Evolutionary conservation across 2,113 vertebrate species (phyloP).

Genomic region (Synodontis membranacea): DNA sequence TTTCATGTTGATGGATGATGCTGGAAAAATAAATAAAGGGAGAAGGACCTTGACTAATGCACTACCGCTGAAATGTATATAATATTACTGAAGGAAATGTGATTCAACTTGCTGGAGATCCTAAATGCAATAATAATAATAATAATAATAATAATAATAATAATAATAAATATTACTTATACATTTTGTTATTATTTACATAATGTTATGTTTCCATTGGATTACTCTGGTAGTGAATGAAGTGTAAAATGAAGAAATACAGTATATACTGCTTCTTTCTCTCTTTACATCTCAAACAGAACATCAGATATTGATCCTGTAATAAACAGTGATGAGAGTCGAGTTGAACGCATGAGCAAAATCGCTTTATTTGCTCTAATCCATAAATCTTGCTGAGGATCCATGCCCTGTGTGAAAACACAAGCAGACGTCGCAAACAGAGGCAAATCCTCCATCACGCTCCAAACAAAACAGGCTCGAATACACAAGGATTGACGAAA

Average conservation of each 20-base stretch:
- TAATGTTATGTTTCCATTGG: not conserved
- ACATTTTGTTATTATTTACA: too few species aligned
- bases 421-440: constrained; percentile 7
- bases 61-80: constrained; percentile 3
- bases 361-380: constrained; percentile 4
- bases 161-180: too few species aligned
- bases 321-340: constrained; percentile 14
- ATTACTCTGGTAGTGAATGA: not conserved
- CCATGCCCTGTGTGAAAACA: constrained; percentile 16
- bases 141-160: not conserved
- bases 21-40: constrained; percentile 34
- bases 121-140: not conserved
- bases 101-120: not conserved
- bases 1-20: constrained; percentile 39
- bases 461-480: not conserved
- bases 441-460: constrained; percentile 2
- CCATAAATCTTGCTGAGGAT: constrained; percentile 11
- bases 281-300: constrained; percentile 7
- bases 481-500: not conserved
- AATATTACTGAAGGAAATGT: not conserved
- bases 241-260: constrained; percentile 11
- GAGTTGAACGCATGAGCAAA: not conserved
- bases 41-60: constrained; percentile 22
- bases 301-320: constrained; percentile 20
- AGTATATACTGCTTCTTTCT: not conserved